Percentiles rank a stretch among this genome's conserved stretches.
Evolutionary conservation across 2,888 invertebrate genomes (phyloP).

Genomic region (Pachydiplax longipennis): DNA sequence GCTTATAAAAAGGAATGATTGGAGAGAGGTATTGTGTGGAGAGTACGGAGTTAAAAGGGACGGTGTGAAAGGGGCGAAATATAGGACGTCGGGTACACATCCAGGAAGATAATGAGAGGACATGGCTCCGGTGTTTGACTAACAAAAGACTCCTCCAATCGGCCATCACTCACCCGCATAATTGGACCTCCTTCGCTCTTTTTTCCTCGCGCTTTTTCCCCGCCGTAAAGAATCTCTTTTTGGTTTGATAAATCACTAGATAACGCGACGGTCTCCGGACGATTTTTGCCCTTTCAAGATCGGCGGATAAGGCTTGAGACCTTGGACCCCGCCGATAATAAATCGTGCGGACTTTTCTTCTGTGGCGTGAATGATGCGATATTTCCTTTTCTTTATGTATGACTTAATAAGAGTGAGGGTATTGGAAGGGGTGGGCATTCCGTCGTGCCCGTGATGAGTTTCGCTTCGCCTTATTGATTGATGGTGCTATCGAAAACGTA

Average conservation of each 20-base stretch:
- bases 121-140: conserved; percentile 1
- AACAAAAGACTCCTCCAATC: conserved; percentile 23
- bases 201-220: not conserved
- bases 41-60: not conserved
- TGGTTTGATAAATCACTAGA: conserved; percentile 26
- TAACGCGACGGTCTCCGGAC: not conserved
- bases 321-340: not conserved
- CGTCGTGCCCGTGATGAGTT: not conserved
- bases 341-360: not conserved
- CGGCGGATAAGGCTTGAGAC: not conserved
- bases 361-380: not conserved
- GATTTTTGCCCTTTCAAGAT: not conserved
- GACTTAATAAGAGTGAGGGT: not conserved
- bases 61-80: not conserved
- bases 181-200: not conserved
- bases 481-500: not conserved
- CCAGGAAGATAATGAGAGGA: not conserved
- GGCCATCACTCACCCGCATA: not conserved
- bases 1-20: not conserved
- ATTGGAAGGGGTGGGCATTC: not conserved
- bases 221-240: not conserved
- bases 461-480: not conserved
- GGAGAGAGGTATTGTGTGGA: not conserved
- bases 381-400: not conserved
- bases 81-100: not conserved